phyloP scores from a whole-genome alignment of 2,888 invertebrate species.

The Lasioglossum villosulum region DNA sequence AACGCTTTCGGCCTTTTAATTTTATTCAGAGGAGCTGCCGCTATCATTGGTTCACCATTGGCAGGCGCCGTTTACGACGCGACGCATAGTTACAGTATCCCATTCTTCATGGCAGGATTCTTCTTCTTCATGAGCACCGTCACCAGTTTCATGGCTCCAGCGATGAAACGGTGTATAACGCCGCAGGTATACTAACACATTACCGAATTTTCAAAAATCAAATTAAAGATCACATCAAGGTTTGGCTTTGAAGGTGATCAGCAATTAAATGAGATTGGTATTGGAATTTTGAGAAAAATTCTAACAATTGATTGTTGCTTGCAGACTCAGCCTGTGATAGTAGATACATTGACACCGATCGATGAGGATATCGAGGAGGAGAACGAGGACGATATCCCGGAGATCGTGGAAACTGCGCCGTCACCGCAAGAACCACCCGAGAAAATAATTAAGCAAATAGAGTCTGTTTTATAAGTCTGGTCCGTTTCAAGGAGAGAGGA shows the following conservation, averaged over 20 bases:
- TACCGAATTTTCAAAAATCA: background rate
- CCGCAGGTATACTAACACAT: constrained; percentile 75
- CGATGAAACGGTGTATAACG: constrained; percentile 87
- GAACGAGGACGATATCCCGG: constrained; percentile 90
- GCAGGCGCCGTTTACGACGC: constrained; percentile 96
- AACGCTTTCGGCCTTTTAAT: constrained; percentile 98
- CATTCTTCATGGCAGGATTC: constrained; percentile 96
- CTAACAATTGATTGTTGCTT: constrained; percentile 34
- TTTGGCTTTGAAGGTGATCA: too few relatives aligned
- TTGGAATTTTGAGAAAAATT: background rate
- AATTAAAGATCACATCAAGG: too few relatives aligned
- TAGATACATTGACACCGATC: constrained; percentile 92
- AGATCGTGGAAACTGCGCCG: constrained; percentile 92
- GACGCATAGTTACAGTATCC: constrained; percentile 93
- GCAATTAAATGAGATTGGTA: too few relatives aligned
- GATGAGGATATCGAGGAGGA: constrained; percentile 91
- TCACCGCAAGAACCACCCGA: constrained; percentile 82
- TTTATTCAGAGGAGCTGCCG: constrained; percentile 97
- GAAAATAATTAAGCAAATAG: constrained; percentile 89
- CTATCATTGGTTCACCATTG: constrained; percentile 93
- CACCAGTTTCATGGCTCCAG: constrained; percentile 93
- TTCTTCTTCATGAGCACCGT: constrained; percentile 94
- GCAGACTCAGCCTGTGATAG: constrained; percentile 87
- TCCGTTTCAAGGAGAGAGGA: constrained; percentile 56
- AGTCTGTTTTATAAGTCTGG: constrained; percentile 89